Base-by-base conservation (phyloP, 2,888 invertebrate genomes). In the Acleris emargana region DNA sequence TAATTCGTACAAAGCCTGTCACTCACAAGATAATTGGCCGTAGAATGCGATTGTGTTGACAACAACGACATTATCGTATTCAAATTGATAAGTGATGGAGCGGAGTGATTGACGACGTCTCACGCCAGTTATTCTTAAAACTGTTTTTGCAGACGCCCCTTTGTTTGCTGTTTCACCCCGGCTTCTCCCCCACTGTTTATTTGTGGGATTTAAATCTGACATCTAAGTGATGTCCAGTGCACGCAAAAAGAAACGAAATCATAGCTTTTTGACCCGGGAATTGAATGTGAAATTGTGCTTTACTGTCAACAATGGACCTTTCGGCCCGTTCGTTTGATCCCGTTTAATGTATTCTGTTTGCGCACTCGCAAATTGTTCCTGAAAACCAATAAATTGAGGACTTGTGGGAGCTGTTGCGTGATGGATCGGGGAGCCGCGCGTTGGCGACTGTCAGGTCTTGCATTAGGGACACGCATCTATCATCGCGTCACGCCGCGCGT, bases 81-180 rank as follows among this genome's bases (percentile, higher is more conserved):
- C 64, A 66, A 55, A 71, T 60, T 62, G 62, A 61, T 67, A 64
- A 68, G 64, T 50, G 64, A 68, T 60, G 66, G 58, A 69, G 70
- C 62, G 71, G 73, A 38, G 70, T 80, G 80, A 84, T 79, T 76
- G 83, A 81, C 76, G 77, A 78, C 45, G 7, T 72, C 50, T 67
- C 69, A 67, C 69, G 58, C 57, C 71, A 67, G 71, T 76, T 76
- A 69, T 73, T 78, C 80, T 81, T 79, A 74, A 77, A 81, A 76
- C 73, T 69, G 72, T 78, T 78, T 76, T 76, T 76, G 71, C 68
- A 68, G 52, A 49, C 43, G 61, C 58, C 64, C 43, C 57, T 52
- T 47, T 67, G 61, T 64, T 57, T 68, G 64, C 61, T 64, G 61
- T 58, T 62, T 62, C 52, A 13, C 28, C 22, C 55, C 45, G 43